Percentiles rank a stretch among this genome's conserved stretches.
These are phyloP conservation scores for Muntiacus reevesi DNA, from an alignment of 2,113 vertebrate genomes.

Conservation along the genomic window DNA sequence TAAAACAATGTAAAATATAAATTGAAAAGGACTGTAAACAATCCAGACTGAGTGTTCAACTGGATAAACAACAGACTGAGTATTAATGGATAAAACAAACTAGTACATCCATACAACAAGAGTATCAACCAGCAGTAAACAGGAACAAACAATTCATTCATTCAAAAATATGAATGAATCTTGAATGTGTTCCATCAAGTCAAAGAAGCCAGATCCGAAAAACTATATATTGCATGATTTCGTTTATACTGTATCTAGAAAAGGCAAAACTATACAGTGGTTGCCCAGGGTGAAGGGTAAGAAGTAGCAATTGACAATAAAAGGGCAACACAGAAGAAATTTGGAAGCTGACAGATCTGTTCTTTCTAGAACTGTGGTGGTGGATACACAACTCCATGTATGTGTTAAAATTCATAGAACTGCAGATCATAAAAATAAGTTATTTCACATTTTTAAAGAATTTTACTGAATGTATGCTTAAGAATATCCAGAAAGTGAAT, in stretches of 20 bases:
- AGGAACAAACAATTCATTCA: not conserved
- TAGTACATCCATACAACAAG: not conserved
- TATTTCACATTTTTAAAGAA: not conserved
- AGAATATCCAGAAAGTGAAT: not conserved
- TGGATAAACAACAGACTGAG: no score
- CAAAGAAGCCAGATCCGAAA: not conserved
- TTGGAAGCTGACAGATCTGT: not conserved
- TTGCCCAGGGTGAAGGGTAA: not conserved
- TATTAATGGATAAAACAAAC: not conserved
- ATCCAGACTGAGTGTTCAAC: not conserved
- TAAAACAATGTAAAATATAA: not conserved
- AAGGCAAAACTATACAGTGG: not conserved
- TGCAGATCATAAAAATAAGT: not conserved
- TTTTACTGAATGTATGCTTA: not conserved
- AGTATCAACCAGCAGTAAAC: not conserved
- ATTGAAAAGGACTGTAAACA: not conserved
- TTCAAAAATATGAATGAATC: not conserved
- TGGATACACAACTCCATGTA: not conserved
- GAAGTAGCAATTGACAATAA: not conserved
- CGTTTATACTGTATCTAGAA: not conserved
- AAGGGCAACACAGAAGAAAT: not conserved
- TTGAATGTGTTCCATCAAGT: not conserved
- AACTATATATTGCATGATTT: not conserved
- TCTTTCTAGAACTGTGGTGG: not conserved
- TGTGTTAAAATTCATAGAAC: not conserved